Evolutionary conservation across 1,140 invertebrate genomes (phyloP), one percentile per base, ranked within the genome.

Genomic region (Drosophila dunni): DNA sequence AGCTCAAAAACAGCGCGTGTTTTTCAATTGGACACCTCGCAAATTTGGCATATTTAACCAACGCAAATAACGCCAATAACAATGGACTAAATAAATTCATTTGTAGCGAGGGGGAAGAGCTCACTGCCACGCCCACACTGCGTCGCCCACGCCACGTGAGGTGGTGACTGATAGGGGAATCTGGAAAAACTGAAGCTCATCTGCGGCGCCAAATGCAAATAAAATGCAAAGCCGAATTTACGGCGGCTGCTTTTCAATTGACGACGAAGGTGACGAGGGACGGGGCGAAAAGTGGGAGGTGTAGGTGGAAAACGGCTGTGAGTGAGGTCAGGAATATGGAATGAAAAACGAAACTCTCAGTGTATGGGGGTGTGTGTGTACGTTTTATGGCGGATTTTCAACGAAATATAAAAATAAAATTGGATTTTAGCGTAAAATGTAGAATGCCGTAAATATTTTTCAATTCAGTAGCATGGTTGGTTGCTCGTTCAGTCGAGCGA

Each of bases 361-460:
- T 11, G 29, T 29, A n/a, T 1, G 10, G 9, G 24, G 40, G 15
- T 46, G 57, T 42, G 66, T 57, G 61, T 48, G 75, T 53, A 53
- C 67, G 76, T 82, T 86, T 86, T 86, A 86, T 88, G 68, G 82
- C 83, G 79, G 71, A 88, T 88, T 86, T 79, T 86, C 79, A 57
- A 69, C 75, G 36, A 74, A 46, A 79, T 88, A 88, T 88, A 86
- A 89, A 88, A 88, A 89, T 88, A 84, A 88, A 88, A 88, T 88
- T 88, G 83, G 84, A 88, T 88, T 88, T 88, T 88, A 80, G 83
- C 83, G 77, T 79, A 79, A 75, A 88, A 84, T 83, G 80, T 80
- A 71, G 84, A 88, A 78, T 67, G 77, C 85, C 84, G 83, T 88
- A 88, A 88, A 88, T 88, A 88, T 88, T 83, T 89, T 89, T 89